These are phyloP conservation scores for Pelochelys cantorii DNA, from an alignment of 2,797 vertebrate species.

Conservation along the genomic window DNA sequence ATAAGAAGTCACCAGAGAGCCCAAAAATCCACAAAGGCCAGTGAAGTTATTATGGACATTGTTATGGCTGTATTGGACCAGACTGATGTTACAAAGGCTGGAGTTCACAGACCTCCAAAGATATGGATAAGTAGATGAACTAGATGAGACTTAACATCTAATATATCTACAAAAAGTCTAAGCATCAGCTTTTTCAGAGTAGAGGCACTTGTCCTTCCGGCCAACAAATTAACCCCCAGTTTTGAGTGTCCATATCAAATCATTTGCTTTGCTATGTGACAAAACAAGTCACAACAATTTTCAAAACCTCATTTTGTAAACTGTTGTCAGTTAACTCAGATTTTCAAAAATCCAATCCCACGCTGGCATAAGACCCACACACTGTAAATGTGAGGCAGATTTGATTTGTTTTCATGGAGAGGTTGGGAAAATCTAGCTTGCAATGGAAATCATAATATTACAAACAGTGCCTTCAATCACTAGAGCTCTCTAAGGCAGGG, in stretches of 20 bases:
- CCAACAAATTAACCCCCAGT: not conserved
- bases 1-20: not conserved
- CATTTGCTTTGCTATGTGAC: not conserved
- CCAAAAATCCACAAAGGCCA: not conserved
- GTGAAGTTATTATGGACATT: not conserved
- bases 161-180: not conserved
- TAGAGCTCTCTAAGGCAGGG: slow-evolving; percentile 31
- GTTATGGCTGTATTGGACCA: not conserved
- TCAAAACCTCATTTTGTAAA: not conserved
- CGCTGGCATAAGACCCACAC: not conserved
- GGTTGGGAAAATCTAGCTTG: not conserved
- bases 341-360: not conserved
- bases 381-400: not conserved
- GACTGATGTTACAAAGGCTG: not conserved
- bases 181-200: not conserved
- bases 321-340: not conserved
- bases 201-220: not conserved
- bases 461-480: slow-evolving; percentile 23
- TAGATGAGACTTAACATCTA: too few species aligned
- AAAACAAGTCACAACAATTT: rapidly evolving
- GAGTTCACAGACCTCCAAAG: not conserved
- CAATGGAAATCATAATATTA: slow-evolving; percentile 48
- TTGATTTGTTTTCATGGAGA: slow-evolving; percentile 12
- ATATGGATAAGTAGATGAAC: not conserved
- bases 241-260: not conserved